Percentiles rank a stretch among this genome's conserved stretches.
Evolutionary conservation across 2,888 invertebrate genomes (phyloP).

Genomic region (Melikaiella ostensackeni): DNA sequence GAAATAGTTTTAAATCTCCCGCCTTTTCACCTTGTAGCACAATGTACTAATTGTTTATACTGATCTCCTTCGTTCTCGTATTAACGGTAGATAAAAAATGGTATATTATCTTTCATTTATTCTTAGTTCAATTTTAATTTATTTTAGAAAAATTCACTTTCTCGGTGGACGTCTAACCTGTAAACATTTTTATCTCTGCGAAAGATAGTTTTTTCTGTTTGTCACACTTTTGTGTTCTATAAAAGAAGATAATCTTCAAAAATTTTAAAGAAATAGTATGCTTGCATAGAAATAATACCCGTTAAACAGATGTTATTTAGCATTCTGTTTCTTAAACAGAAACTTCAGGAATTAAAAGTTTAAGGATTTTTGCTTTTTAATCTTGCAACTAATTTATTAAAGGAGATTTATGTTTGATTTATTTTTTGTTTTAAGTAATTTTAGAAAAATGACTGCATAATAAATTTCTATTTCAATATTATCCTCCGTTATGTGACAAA

Average conservation of each 20-base stretch:
- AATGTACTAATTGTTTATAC: no score
- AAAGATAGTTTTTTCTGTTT: not conserved
- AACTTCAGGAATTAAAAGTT: not conserved
- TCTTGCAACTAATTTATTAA: not conserved
- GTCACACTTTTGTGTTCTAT: no score
- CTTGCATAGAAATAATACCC: no score
- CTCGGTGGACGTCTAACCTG: not conserved
- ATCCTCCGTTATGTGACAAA: not conserved
- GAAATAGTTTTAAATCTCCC: no score
- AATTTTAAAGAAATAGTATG: no score
- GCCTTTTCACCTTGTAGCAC: no score
- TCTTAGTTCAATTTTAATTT: not conserved
- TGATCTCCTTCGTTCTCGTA: not conserved
- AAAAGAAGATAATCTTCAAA: no score
- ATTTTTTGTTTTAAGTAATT: not conserved
- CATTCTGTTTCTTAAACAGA: not conserved
- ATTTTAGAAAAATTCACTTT: not conserved
- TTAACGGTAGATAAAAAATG: not conserved
- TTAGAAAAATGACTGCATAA: not conserved
- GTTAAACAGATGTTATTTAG: no score
- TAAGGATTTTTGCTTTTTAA: not conserved
- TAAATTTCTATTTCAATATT: not conserved
- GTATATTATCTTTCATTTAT: not conserved
- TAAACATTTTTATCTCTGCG: not conserved
- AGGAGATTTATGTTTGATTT: not conserved